Evolutionary conservation across 2,797 vertebrate genomes (phyloP).

Genomic region (Microcaecilia unicolor): DNA sequence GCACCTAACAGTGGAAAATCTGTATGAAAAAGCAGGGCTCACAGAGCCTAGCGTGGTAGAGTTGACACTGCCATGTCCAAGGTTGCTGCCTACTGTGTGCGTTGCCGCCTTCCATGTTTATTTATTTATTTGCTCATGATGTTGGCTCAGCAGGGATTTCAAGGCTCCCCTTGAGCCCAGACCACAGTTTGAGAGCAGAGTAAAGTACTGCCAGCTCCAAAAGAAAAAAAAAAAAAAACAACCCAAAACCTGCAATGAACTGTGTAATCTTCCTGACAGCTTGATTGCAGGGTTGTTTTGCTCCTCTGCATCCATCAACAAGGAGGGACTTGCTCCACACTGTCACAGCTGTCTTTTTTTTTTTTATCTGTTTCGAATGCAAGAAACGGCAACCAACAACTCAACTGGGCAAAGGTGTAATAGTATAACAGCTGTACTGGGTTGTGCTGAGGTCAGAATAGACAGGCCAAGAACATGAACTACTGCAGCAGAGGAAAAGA

Average conservation of each 20-base stretch:
- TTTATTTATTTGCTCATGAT: too few species aligned
- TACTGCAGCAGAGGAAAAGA: too few species aligned
- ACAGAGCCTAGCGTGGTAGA: too few species aligned
- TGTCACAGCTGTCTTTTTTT: too few species aligned
- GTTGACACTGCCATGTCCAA: too few species aligned
- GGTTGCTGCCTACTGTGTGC: too few species aligned
- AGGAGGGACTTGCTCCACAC: too few species aligned
- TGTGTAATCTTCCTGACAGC: constrained; percentile 15
- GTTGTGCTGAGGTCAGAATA: too few species aligned
- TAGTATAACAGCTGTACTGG: background rate
- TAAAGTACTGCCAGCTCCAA: constrained; percentile 2
- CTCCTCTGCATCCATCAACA: constrained; percentile 4
- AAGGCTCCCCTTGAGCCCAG: background rate
- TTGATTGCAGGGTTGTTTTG: background rate
- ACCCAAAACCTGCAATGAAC: constrained; percentile 2
- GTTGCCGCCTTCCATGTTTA: too few species aligned
- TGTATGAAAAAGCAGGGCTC: too few species aligned
- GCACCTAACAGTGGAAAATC: too few species aligned
- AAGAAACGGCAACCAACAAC: background rate
- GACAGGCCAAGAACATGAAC: too few species aligned
- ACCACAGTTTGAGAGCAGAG: constrained; percentile 6
- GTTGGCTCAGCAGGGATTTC: background rate
- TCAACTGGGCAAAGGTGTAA: constrained; percentile 2
- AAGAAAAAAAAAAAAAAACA: background rate
- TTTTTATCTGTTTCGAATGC: background rate